Conservation (phyloP, 2,888 invertebrate genomes). For the Biston betularia region DNA sequence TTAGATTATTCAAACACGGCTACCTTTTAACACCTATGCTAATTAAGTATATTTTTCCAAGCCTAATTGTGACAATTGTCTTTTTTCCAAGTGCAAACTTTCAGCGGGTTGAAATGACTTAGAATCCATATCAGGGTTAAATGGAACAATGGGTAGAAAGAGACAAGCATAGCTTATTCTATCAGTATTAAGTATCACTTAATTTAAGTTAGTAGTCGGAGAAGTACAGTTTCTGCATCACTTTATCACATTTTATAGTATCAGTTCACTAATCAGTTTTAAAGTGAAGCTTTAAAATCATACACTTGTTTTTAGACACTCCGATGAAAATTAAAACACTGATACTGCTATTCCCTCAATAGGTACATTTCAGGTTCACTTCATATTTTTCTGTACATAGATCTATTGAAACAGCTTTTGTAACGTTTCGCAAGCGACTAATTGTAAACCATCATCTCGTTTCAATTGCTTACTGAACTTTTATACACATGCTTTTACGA, state of each 20-base stretch:
- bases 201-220: slow-evolving; percentile 3
- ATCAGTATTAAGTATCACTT: neutral
- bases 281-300: neutral
- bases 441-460: no score
- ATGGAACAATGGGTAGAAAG: neutral
- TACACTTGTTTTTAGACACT: neutral
- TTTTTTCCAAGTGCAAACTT: neutral
- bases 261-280: neutral
- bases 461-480: no score
- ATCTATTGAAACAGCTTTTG: no score
- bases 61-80: neutral
- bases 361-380: no score
- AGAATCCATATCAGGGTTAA: no score
- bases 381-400: no score
- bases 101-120: neutral
- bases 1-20: no score
- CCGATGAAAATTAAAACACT: neutral
- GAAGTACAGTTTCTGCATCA: slow-evolving; percentile 10
- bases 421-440: no score
- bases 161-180: neutral
- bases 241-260: slow-evolving; percentile 2
- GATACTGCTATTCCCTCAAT: neutral
- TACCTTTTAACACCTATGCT: no score
- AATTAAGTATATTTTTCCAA: no score
- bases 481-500: no score